Conservation (phyloP, 2,888 invertebrate genomes). For the Eristalis arbustorum region DNA sequence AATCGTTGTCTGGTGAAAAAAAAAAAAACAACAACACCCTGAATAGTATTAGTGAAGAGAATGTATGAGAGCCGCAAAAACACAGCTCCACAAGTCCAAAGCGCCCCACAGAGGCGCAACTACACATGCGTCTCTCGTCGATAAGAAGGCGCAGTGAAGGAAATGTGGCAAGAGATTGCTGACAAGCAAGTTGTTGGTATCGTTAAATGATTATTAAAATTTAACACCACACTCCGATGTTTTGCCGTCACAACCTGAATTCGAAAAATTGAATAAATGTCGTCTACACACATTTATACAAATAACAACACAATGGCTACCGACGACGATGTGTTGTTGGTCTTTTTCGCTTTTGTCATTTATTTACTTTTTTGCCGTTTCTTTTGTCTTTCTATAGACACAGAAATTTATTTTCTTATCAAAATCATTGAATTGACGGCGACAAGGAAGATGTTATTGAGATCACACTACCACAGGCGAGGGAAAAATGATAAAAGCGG, state of each 20-base stretch:
- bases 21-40: too few relatives aligned
- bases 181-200: slow-evolving; percentile 52
- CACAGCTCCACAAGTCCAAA: background rate
- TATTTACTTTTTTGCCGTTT: slow-evolving; percentile 24
- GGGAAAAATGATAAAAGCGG: background rate
- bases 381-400: slow-evolving; percentile 34
- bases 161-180: slow-evolving; percentile 42
- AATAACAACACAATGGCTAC: background rate
- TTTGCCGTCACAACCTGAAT: slow-evolving; percentile 58
- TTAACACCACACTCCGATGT: slow-evolving; percentile 52
- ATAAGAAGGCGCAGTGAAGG: background rate
- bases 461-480: slow-evolving; percentile 34
- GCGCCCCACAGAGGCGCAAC: background rate
- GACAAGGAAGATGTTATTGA: slow-evolving; percentile 39
- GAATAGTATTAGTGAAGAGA: background rate
- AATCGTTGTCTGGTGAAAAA: slow-evolving; percentile 13
- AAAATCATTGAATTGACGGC: slow-evolving; percentile 20
- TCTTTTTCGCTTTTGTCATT: slow-evolving; percentile 13
- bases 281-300: background rate
- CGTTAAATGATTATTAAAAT: slow-evolving; percentile 52
- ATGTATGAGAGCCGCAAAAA: slow-evolving; percentile 12
- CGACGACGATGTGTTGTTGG: slow-evolving; percentile 5
- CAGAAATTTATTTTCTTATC: slow-evolving; percentile 45
- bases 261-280: slow-evolving; percentile 45
- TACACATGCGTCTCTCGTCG: too few relatives aligned